Base-by-base conservation (phyloP, 2,797 vertebrate species). In the Pelodytes ibericus region DNA sequence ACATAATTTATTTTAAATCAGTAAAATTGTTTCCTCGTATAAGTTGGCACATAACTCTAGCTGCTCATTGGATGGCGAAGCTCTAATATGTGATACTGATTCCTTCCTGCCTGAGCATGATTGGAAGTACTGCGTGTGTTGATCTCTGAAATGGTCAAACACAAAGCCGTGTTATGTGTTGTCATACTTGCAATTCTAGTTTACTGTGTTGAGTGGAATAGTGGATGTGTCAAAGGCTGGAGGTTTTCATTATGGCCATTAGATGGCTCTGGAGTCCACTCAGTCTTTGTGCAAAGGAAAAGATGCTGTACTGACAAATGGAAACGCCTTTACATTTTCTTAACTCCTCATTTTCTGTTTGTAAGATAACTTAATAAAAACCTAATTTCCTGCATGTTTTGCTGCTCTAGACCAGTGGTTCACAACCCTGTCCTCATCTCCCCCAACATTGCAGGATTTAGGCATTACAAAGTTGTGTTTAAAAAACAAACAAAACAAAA, bases 241-340 rank as follows among this genome's bases (percentile, higher is more conserved):
- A 44, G 49, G 63, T 72, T 61, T 62, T 62, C 57, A 73, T 2
- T 39, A 68, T 41, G 27, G 27, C 77, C 77, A 74, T 74, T 79
- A 79, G 77, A 74, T 79, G 77, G 77, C 77, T 63, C 77, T 74
- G 51, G 47, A 73, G 71, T 69, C 77, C 71, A 62, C 18, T 20
- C 13, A 26, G n/a, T n/a, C 11, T 59, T 0, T 36, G 13, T 13
- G 13, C 10, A 44, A 15, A 44, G 1, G 1, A 44, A 16, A 11
- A 16, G 41, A 44, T 1, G 1, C 41, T 15, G 13, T 44, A 44
- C 41, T 44, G 5, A 1, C n/a, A n/a, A n/a, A n/a, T n/a, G n/a
- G n/a, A n/a, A n/a, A n/a, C n/a, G n/a, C n/a, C n/a, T n/a, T n/a
- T n/a, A n/a, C n/a, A n/a, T n/a, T n/a, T n/a, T n/a, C n/a, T n/a